phyloP scores from a whole-genome alignment of 2,888 invertebrate species.

The Antheraea yamamai region DNA sequence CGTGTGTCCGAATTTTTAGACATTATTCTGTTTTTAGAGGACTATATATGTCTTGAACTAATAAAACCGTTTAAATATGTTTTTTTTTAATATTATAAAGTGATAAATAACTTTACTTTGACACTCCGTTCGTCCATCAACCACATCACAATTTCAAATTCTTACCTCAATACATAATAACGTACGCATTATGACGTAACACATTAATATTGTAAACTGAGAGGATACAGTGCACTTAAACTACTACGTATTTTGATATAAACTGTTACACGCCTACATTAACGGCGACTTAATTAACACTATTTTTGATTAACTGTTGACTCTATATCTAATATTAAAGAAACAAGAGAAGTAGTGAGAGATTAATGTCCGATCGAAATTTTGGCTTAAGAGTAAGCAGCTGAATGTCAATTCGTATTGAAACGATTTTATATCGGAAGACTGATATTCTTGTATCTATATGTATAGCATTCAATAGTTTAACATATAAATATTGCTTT shows the following conservation, averaged over 20 bases:
- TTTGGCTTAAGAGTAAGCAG: background rate
- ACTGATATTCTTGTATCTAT: background rate
- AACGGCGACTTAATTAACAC: background rate
- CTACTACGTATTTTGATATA: background rate
- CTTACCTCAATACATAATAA: constrained; percentile 32
- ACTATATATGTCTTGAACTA: too few relatives aligned
- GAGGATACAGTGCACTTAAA: constrained; percentile 2
- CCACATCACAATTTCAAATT: constrained; percentile 32
- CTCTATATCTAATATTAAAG: background rate
- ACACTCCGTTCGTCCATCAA: constrained; percentile 29
- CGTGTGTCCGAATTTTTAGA: too few relatives aligned
- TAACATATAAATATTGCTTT: background rate
- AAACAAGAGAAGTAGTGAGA: background rate
- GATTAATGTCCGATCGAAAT: background rate
- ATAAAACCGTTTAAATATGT: background rate
- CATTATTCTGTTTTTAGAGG: too few relatives aligned
- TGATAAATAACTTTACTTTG: constrained; percentile 29
- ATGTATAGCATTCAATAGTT: background rate
- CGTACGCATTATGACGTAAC: constrained; percentile 27
- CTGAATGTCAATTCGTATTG: background rate
- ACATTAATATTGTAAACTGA: constrained; percentile 9
- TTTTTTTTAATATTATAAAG: background rate
- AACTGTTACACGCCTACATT: constrained; percentile 20
- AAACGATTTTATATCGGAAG: background rate
- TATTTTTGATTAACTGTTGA: background rate